Conservation (phyloP, 2,797 vertebrate species). For the Notoglanidium macrostoma region DNA sequence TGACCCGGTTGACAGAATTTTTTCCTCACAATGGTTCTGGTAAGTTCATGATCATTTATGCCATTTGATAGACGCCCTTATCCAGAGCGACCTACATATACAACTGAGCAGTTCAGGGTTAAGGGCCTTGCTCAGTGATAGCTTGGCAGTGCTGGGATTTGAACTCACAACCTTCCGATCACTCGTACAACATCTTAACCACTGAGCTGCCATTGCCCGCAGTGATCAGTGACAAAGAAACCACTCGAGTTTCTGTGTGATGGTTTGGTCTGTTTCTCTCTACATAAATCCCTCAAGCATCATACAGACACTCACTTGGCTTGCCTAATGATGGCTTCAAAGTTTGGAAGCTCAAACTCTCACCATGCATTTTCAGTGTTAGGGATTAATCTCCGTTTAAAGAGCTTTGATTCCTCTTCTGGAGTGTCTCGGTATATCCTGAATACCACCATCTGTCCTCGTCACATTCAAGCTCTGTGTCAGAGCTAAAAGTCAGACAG, state of each 20-base stretch:
- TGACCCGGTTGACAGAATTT: not conserved
- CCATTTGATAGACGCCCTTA: too few relatives aligned
- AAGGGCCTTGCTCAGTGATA: too few relatives aligned
- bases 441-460: constrained; percentile 40
- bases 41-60: too few relatives aligned
- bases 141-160: too few relatives aligned
- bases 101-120: too few relatives aligned
- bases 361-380: constrained; percentile 9
- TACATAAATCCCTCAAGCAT: too few relatives aligned
- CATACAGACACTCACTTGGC: not conserved
- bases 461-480: constrained; percentile 53
- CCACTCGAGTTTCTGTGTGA: not conserved
- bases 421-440: not conserved
- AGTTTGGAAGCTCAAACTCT: constrained; percentile 26
- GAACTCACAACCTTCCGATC: too few relatives aligned
- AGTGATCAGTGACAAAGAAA: not conserved
- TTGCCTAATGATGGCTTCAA: constrained; percentile 20
- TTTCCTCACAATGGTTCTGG: not conserved
- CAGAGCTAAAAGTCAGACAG: constrained; percentile 58
- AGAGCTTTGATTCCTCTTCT: constrained; percentile 40
- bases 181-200: too few relatives aligned
- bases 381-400: constrained; percentile 28
- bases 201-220: too few relatives aligned
- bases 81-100: too few relatives aligned
- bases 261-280: not conserved